Conservation (phyloP, 2,113 vertebrate genomes). For the Periophthalmus modestus region DNA sequence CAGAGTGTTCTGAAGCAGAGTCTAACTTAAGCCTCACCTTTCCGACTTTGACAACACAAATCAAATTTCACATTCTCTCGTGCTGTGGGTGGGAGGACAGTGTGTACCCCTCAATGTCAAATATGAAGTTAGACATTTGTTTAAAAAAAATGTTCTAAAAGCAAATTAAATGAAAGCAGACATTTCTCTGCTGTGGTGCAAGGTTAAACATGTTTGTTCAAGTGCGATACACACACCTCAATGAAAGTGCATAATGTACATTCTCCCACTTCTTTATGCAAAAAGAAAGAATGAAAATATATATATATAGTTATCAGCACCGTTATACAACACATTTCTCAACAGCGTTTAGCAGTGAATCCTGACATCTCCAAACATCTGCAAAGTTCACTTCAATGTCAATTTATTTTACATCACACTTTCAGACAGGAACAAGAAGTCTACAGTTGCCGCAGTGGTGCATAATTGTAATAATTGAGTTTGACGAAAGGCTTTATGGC, state of each 20-base stretch:
- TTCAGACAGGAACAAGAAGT: background rate
- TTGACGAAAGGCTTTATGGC: slow-evolving; percentile 1
- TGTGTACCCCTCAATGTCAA: background rate
- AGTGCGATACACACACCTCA: too few species aligned
- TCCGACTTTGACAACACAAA: background rate
- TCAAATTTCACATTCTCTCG: background rate
- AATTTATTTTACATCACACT: background rate
- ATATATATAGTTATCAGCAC: too few species aligned
- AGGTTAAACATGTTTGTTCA: background rate
- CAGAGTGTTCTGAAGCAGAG: too few species aligned
- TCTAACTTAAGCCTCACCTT: background rate
- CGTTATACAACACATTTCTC: background rate
- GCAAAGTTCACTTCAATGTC: background rate
- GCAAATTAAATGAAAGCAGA: background rate
- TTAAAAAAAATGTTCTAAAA: background rate
- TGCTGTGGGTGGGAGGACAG: background rate
- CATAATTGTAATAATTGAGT: slow-evolving; percentile 12
- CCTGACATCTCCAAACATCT: background rate
- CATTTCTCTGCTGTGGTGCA: background rate
- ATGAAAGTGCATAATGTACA: too few species aligned
- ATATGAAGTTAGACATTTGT: background rate
- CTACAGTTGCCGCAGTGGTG: background rate
- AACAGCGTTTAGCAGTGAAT: background rate
- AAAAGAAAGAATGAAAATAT: too few species aligned
- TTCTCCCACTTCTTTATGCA: too few species aligned